A percentile compares a stretch with the other conserved stretches of the same genome.
phyloP scores from a whole-genome alignment of 2,113 vertebrate genomes.

The Perognathus longimembris region DNA sequence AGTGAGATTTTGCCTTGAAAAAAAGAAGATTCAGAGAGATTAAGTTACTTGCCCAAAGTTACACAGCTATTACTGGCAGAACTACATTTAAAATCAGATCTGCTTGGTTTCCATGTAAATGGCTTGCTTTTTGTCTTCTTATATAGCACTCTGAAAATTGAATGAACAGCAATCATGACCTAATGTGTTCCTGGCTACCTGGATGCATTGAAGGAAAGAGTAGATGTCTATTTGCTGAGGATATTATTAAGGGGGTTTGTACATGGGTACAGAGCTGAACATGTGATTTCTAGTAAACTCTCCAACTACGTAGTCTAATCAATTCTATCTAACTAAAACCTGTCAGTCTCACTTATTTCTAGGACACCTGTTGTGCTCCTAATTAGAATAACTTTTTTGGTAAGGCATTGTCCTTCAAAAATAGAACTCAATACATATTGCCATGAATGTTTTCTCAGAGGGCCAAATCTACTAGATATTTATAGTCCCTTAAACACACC shows the following conservation, averaged over 20 bases:
- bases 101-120: not conserved
- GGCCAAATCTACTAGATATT: not conserved
- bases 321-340: constrained; percentile 5
- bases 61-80: not conserved
- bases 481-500: not conserved
- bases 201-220: constrained; percentile 25
- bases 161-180: not conserved
- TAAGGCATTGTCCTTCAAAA: constrained; percentile 29
- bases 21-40: not conserved
- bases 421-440: not conserved
- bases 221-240: constrained; percentile 7
- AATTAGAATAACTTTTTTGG: constrained; percentile 31
- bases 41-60: constrained; percentile 3
- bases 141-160: not conserved
- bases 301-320: constrained; percentile 5
- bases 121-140: too few species aligned
- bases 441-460: not conserved
- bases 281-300: constrained; percentile 18
- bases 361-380: not conserved
- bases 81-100: not conserved
- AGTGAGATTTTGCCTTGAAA: too few species aligned
- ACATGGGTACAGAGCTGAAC: not conserved
- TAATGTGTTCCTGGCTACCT: not conserved
- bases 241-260: not conserved
- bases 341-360: not conserved